Evolutionary conservation across 2,113 vertebrate genomes (phyloP).

Genomic region (Podarcis muralis): DNA sequence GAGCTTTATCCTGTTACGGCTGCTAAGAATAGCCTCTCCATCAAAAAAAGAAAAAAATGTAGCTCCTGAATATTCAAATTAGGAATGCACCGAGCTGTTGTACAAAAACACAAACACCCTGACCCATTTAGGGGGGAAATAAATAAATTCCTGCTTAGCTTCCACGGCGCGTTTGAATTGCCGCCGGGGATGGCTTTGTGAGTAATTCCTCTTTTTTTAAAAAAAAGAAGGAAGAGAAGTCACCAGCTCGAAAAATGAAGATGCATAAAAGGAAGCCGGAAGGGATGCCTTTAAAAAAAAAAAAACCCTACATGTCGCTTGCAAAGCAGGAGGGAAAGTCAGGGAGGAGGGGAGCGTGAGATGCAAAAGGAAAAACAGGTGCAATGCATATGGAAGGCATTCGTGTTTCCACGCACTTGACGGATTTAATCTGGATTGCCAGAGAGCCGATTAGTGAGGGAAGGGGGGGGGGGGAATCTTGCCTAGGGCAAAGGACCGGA

Average conservation of each 20-base stretch:
- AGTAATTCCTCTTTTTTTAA: not conserved
- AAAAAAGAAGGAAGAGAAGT: not conserved
- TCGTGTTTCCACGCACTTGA: not conserved
- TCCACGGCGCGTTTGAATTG: not conserved
- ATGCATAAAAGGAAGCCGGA: not conserved
- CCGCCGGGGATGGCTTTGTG: not conserved
- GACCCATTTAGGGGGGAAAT: not conserved
- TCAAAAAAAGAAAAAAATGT: not conserved
- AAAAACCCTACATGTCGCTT: too few species aligned
- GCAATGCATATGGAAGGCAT: not conserved
- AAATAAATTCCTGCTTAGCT: not conserved
- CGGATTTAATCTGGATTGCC: not conserved
- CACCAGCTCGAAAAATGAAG: not conserved
- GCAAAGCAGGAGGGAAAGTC: not conserved
- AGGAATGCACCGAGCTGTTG: not conserved
- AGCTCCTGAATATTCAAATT: not conserved
- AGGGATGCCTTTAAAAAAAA: not conserved
- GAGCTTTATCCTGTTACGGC: not conserved
- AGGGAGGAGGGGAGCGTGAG: not conserved
- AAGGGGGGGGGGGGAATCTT: not conserved
- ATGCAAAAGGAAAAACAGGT: not conserved
- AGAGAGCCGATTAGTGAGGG: not conserved
- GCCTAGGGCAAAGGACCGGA: not conserved
- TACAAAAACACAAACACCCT: not conserved
- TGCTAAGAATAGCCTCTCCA: not conserved